phyloP scores from a whole-genome alignment of 1,140 invertebrate species.

The Steinernema feltiae region DNA sequence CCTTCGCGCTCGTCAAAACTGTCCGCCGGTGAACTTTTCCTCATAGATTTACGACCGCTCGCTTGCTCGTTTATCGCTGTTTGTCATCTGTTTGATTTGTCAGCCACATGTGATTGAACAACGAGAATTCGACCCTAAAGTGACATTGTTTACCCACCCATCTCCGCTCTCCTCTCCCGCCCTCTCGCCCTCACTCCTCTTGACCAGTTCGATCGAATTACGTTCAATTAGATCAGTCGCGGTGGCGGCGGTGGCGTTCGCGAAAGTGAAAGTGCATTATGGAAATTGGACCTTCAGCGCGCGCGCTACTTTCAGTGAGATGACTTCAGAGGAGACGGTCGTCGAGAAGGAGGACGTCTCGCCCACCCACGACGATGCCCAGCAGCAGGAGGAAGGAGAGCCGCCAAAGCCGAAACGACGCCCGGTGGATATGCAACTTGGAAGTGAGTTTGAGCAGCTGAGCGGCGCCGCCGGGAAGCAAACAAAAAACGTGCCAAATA shows the following conservation, averaged over 20 bases:
- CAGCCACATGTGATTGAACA: background rate
- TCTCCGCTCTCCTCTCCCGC: background rate
- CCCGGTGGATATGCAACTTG: slow-evolving; percentile 37
- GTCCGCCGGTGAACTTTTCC: background rate
- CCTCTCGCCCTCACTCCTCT: background rate
- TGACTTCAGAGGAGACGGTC: background rate
- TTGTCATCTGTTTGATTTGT: background rate
- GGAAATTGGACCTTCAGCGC: background rate
- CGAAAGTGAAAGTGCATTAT: slow-evolving; percentile 2
- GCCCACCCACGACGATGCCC: background rate
- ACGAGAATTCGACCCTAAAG: background rate
- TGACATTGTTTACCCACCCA: background rate
- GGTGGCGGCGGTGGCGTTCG: too few relatives aligned
- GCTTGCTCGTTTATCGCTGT: background rate
- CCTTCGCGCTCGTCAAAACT: background rate
- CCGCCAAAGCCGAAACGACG: slow-evolving; percentile 14
- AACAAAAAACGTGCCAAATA: background rate
- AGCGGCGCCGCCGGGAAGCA: background rate
- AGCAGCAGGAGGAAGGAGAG: slow-evolving; percentile 16
- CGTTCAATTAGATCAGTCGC: background rate
- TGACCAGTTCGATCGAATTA: background rate
- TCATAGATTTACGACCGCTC: background rate
- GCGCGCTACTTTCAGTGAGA: background rate
- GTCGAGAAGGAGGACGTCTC: background rate
- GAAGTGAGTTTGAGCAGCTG: slow-evolving; percentile 23